phyloP scores from a whole-genome alignment of 1,140 invertebrate species.

The Coptotermes formosanus region DNA sequence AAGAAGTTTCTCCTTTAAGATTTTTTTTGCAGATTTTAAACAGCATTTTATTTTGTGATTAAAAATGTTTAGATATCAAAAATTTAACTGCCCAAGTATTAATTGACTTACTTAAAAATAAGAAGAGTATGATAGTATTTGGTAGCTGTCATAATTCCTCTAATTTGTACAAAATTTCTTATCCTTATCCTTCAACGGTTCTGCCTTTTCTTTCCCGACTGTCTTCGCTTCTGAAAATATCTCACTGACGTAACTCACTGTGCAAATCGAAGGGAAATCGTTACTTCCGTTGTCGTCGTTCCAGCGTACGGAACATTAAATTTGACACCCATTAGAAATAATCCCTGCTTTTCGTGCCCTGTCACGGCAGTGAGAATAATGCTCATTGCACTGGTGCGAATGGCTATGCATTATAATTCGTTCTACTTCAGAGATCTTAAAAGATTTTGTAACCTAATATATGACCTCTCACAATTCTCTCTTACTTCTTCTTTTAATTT shows the following conservation, averaged over 20 bases:
- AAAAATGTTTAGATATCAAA: no score
- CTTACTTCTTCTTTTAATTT: background rate
- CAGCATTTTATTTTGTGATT: no score
- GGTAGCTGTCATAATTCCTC: no score
- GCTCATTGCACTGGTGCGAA: background rate
- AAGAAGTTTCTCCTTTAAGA: no score
- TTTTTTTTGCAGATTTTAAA: no score
- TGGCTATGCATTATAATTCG: background rate
- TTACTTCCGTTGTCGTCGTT: background rate
- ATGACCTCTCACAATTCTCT: slow-evolving; percentile 3
- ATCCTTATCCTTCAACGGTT: no score
- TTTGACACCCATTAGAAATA: background rate
- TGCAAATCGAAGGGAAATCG: slow-evolving; percentile 13
- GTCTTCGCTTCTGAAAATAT: no score
- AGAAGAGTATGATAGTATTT: no score
- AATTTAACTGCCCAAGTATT: no score
- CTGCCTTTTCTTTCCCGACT: no score
- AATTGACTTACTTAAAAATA: no score
- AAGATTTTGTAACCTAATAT: background rate
- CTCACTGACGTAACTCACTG: background rate
- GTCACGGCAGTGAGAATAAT: background rate
- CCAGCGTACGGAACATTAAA: background rate
- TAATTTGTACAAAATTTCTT: no score
- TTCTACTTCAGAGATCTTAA: background rate
- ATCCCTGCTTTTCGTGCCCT: background rate